Percentiles rank a stretch among this genome's conserved stretches.
phyloP scores from a whole-genome alignment of 2,888 invertebrate genomes.

The Pandemis heparana region DNA sequence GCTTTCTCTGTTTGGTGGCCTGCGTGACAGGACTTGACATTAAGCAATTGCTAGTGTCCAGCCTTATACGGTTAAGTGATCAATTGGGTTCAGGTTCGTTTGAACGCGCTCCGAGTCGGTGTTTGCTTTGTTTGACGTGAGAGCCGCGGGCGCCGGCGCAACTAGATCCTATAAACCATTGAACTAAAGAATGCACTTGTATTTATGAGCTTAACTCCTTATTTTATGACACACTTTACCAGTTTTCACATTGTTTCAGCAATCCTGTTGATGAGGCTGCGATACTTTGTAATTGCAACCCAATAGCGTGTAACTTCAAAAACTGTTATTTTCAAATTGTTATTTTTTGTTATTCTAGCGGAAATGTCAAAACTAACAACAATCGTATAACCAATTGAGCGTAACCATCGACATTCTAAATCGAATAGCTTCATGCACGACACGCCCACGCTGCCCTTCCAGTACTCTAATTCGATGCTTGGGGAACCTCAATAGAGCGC shows the following conservation, averaged over 20 bases:
- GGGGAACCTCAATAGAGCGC: conserved; percentile 57
- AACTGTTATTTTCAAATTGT: not conserved
- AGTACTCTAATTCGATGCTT: conserved; percentile 53
- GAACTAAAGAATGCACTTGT: conserved; percentile 28
- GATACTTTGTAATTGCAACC: not conserved
- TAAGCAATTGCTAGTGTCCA: conserved; percentile 54
- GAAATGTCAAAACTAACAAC: conserved; percentile 17
- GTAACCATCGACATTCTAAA: conserved; percentile 41
- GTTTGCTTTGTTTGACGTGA: conserved; percentile 77
- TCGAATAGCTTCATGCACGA: conserved; percentile 45
- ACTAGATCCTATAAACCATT: conserved; percentile 32
- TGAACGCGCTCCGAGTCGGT: conserved; percentile 58
- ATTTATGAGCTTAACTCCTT: conserved; percentile 3
- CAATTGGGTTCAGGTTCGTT: conserved; percentile 71
- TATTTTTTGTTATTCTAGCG: conserved; percentile 13
- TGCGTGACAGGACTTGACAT: conserved; percentile 63
- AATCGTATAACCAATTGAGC: conserved; percentile 25
- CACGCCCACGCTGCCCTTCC: conserved; percentile 50
- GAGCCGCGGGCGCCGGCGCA: conserved; percentile 69
- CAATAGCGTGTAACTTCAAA: not conserved
- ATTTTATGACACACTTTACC: conserved; percentile 18
- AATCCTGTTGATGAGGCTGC: not conserved
- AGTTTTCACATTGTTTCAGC: conserved; percentile 13
- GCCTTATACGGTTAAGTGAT: conserved; percentile 62
- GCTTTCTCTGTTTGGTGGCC: conserved; percentile 43